These are phyloP conservation scores for Octodonta nipae DNA, from an alignment of 2,888 invertebrate species.

Conservation along the genomic window DNA sequence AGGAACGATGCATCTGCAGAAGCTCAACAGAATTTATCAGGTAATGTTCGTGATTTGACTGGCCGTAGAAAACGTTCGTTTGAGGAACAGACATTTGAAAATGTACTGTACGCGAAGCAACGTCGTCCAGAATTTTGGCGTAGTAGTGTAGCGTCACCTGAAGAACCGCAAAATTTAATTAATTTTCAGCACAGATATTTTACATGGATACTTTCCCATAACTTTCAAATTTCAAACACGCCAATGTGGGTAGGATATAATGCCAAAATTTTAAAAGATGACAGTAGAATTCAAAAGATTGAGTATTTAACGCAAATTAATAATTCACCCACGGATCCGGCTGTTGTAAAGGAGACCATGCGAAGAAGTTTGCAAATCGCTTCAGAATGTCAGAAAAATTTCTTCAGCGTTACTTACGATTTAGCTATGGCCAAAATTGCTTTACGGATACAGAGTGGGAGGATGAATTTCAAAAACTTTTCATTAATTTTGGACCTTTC, in stretches of 20 bases:
- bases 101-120: constrained; percentile 10
- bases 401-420: too few relatives aligned
- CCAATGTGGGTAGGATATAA: constrained; percentile 10
- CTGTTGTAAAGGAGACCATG: constrained; percentile 9
- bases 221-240: constrained; percentile 6
- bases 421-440: constrained; percentile 16
- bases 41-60: constrained; percentile 10
- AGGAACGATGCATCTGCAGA: neutral
- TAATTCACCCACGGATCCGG: constrained; percentile 15
- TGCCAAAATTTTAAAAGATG: constrained; percentile 8
- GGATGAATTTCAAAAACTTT: too few relatives aligned
- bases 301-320: constrained; percentile 18
- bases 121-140: constrained; percentile 12
- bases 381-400: too few relatives aligned
- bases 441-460: too few relatives aligned
- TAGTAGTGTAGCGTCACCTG: constrained; percentile 7
- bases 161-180: constrained; percentile 7
- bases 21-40: neutral
- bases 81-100: constrained; percentile 12
- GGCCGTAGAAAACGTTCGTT: constrained; percentile 15
- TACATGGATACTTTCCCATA: constrained; percentile 10
- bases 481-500: constrained; percentile 21
- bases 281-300: constrained; percentile 14
- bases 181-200: constrained; percentile 6
- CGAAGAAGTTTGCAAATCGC: too few relatives aligned